phyloP scores from a whole-genome alignment of 2,888 invertebrate species.

The Luffia ferchaultella region DNA sequence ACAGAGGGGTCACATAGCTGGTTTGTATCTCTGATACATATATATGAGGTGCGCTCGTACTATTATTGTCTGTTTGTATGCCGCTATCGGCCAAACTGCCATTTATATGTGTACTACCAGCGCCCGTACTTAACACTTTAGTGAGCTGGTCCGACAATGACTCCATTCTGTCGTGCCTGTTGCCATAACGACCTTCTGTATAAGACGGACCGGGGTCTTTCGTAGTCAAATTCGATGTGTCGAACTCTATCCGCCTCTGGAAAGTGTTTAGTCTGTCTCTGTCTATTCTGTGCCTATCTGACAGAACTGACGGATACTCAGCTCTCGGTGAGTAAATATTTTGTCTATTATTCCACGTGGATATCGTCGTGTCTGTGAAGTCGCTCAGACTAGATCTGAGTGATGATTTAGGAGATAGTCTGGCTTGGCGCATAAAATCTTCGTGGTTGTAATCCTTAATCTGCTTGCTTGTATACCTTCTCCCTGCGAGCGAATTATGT shows the following conservation, averaged over 20 bases:
- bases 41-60: slow-evolving; percentile 53
- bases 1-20: slow-evolving; percentile 15
- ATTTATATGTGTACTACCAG: slow-evolving; percentile 53
- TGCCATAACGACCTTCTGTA: slow-evolving; percentile 34
- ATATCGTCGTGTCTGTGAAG: slow-evolving; percentile 60
- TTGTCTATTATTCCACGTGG: slow-evolving; percentile 54
- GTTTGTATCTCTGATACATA: slow-evolving; percentile 33
- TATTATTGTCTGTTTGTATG: slow-evolving; percentile 56
- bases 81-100: slow-evolving; percentile 57
- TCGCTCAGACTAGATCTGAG: slow-evolving; percentile 56
- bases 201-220: slow-evolving; percentile 45
- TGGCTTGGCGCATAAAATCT: slow-evolving; percentile 31
- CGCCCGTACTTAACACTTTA: slow-evolving; percentile 49
- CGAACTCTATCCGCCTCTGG: slow-evolving; percentile 49
- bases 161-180: slow-evolving; percentile 43
- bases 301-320: slow-evolving; percentile 52
- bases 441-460: slow-evolving; percentile 59
- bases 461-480: slow-evolving; percentile 45
- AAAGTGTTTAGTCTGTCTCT: slow-evolving; percentile 37
- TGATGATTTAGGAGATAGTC: slow-evolving; percentile 51
- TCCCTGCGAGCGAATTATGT: slow-evolving; percentile 34
- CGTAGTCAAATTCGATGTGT: slow-evolving; percentile 33
- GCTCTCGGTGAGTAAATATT: slow-evolving; percentile 24
- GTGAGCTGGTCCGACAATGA: slow-evolving; percentile 48
- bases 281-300: slow-evolving; percentile 46